These are phyloP conservation scores for Linyphia triangularis DNA, from an alignment of 2,888 invertebrate species.

Conservation along the genomic window DNA sequence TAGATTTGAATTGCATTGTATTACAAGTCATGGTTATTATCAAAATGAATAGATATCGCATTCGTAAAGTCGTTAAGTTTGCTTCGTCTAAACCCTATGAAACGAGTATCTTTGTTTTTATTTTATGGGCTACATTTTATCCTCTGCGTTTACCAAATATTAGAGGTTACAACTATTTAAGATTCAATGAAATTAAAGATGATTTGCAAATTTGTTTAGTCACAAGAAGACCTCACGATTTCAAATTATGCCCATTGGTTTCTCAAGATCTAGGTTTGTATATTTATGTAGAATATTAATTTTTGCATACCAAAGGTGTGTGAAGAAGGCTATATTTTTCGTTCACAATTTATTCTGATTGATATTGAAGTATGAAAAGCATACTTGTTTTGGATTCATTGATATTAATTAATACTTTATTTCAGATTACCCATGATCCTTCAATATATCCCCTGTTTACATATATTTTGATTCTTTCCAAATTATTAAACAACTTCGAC, in stretches of 20 bases:
- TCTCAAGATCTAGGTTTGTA: conserved; percentile 49
- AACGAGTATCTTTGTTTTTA: conserved; percentile 19
- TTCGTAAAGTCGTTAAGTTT: conserved; percentile 21
- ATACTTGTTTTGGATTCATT: no score
- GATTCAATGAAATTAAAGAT: conserved; percentile 59
- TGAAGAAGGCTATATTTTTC: no score
- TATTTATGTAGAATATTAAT: no score
- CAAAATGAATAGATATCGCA: conserved; percentile 1
- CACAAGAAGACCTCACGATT: conserved; percentile 62
- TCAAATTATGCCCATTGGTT: conserved; percentile 61
- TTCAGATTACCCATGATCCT: no score
- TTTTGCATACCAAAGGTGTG: no score
- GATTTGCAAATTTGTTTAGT: conserved; percentile 69
- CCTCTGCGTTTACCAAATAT: conserved; percentile 56
- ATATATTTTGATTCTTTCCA: no score
- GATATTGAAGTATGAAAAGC: no score
- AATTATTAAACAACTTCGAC: no score
- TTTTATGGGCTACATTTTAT: conserved; percentile 36
- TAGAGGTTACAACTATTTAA: conserved; percentile 66
- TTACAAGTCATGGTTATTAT: background rate
- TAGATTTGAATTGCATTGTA: background rate
- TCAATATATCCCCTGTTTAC: no score
- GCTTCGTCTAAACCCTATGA: conserved; percentile 36
- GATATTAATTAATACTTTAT: no score
- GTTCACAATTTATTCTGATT: no score